phyloP scores from a whole-genome alignment of 2,888 invertebrate genomes.

The Fragum whitleyi region DNA sequence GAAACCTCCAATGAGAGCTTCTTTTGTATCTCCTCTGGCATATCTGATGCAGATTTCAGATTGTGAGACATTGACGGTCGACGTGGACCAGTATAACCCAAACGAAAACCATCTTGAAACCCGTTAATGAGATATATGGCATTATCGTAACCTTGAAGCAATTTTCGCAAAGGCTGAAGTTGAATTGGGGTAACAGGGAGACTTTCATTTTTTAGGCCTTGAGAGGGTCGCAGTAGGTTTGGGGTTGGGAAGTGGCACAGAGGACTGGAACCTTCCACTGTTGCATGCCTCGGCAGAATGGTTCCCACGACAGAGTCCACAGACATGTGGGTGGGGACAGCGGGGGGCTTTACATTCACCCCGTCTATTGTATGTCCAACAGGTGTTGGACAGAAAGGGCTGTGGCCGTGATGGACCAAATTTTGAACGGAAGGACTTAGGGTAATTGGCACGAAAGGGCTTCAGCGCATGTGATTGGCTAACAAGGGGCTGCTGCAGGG shows the following conservation, averaged over 20 bases:
- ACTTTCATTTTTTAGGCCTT: neutral
- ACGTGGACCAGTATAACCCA: constrained; percentile 29
- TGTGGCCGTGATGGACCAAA: neutral
- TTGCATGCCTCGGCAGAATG: constrained; percentile 31
- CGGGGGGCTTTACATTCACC: neutral
- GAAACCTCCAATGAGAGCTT: constrained; percentile 24
- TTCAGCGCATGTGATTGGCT: constrained; percentile 2
- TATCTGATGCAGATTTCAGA: constrained; percentile 32
- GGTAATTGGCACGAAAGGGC: neutral
- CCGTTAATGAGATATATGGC: constrained; percentile 16
- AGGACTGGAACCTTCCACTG: neutral
- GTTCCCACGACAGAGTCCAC: constrained; percentile 28
- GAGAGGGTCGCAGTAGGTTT: neutral
- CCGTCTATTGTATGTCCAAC: constrained; percentile 35
- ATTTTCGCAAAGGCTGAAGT: neutral
- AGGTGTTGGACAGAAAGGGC: constrained; percentile 24
- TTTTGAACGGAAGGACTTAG: constrained; percentile 1
- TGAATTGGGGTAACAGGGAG: neutral
- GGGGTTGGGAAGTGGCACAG: neutral
- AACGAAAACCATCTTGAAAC: constrained; percentile 16
- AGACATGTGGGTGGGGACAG: constrained; percentile 31
- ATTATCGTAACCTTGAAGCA: neutral
- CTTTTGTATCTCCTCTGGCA: neutral
- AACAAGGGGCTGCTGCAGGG: constrained; percentile 24
- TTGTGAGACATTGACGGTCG: neutral